Conservation (phyloP, 2,113 vertebrate genomes). For the Emydura subglobosa region DNA sequence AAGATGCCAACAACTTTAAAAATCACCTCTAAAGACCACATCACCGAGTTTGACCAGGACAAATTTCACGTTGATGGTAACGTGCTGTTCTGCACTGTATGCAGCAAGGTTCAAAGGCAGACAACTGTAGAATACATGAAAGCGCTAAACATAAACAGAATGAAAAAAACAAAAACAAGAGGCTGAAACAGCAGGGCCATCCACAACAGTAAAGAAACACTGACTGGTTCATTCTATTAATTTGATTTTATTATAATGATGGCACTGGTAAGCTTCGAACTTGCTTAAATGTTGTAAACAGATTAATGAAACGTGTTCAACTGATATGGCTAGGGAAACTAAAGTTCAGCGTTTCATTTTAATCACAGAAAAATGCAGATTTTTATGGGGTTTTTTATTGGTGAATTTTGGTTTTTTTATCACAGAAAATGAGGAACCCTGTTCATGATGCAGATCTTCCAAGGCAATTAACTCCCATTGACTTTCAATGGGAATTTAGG, state of each 20-base stretch:
- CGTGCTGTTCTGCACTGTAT: neutral
- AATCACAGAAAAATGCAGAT: neutral
- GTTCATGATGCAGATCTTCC: neutral
- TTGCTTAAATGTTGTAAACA: neutral
- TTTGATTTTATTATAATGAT: neutral
- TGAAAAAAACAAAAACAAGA: neutral
- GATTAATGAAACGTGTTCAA: neutral
- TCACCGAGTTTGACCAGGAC: neutral
- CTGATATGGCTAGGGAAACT: neutral
- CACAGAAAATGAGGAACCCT: neutral
- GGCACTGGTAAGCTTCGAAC: neutral
- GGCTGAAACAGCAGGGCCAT: neutral
- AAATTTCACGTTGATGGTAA: neutral
- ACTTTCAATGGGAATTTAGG: neutral
- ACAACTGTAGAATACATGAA: neutral
- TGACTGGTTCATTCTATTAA: neutral
- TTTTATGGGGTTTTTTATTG: neutral
- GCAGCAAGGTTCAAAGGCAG: neutral
- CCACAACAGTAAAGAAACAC: neutral
- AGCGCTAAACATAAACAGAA: neutral
- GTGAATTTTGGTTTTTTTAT: neutral
- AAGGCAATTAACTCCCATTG: neutral
- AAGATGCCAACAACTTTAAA: neutral
- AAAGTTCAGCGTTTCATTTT: neutral
- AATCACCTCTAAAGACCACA: neutral